Evolutionary conservation across 2,888 invertebrate genomes (phyloP), one percentile per base, ranked within the genome.

Genomic region (Dermolepida albohirtum): DNA sequence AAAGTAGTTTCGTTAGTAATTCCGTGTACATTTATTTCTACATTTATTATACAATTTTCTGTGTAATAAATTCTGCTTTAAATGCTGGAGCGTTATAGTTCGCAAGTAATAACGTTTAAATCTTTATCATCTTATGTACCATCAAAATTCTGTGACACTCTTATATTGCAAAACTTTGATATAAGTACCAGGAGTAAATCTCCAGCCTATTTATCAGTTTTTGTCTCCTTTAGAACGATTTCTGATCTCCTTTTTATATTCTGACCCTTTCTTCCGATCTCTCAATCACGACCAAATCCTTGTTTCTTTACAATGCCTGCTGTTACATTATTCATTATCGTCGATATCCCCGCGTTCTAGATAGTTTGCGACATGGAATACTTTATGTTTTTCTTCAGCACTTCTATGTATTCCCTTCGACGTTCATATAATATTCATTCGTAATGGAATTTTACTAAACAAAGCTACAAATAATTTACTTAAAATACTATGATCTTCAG

Each of bases 171-270:
- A 59, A 59, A 59, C 59, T 59, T 59, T 44, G 47, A 47, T 59
- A 34, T 59, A 59, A 59, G 59, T 59, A 47, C 59, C 27, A 52
- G 51, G 52, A 64, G 79, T 80, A 82, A 82, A 82, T 81, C 81
- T 80, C 75, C 73, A 70, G 78, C 80, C 81, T 83, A 83, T 83
- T 83, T 83, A 82, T 83, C 82, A 82, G 82, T 82, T 83, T 82
- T 82, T 82, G 82, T 82, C 82, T 80, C 80, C 78, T 76, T 75
- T 78, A 82, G 81, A 83, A 82, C 83, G 83, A 83, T 83, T 83
- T 81, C 82, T 83, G 83, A 83, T 83, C 82, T 82, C 83, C 82
- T 82, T 83, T 84, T 83, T 83, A 82, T 83, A 83, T 83, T 83
- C 83, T 77, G 79, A 76, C 78, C 82, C 82, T 80, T 79, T 79